These are phyloP conservation scores for Myiozetetes cayanensis DNA, from an alignment of 2,113 vertebrate species.

Conservation along the genomic window DNA sequence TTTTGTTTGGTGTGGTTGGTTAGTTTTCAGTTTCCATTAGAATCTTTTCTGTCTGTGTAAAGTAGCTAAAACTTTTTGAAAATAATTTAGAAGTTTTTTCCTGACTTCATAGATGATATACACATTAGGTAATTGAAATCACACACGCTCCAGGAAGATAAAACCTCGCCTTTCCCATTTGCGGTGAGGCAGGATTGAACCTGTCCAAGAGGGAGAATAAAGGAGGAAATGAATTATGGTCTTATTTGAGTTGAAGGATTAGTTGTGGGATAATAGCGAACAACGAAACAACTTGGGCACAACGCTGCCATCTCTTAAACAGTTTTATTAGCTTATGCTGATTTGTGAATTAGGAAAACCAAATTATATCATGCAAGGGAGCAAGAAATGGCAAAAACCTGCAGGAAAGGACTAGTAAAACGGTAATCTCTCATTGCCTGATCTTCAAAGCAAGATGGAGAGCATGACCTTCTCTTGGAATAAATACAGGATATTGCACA, in stretches of 20 bases:
- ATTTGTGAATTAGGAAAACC: conserved; percentile 8
- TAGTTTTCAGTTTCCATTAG: not conserved
- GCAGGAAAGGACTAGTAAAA: conserved; percentile 15
- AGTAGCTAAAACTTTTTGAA: conserved; percentile 15
- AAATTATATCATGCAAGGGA: not conserved
- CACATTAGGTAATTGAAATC: conserved; percentile 37
- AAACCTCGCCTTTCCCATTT: not conserved
- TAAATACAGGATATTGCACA: not conserved
- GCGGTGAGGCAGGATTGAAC: conserved; percentile 26
- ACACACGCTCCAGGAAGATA: not conserved
- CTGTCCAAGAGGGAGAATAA: conserved; percentile 32
- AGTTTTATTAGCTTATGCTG: conserved; percentile 30
- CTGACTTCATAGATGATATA: not conserved
- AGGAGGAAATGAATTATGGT: conserved; percentile 35
- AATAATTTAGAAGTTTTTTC: not conserved
- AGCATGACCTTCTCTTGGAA: conserved; percentile 40
- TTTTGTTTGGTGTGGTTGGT: not conserved
- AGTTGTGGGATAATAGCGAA: conserved; percentile 11
- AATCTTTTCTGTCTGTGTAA: not conserved
- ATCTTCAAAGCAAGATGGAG: conserved; percentile 34
- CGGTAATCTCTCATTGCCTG: not conserved
- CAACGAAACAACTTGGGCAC: not conserved
- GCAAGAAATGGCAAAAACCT: not conserved
- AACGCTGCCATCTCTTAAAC: not conserved
- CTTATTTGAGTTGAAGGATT: conserved; percentile 58